These are phyloP conservation scores for Mormyrops attenuatus DNA, from an alignment of 2,797 vertebrate species.

Conservation along the genomic window DNA sequence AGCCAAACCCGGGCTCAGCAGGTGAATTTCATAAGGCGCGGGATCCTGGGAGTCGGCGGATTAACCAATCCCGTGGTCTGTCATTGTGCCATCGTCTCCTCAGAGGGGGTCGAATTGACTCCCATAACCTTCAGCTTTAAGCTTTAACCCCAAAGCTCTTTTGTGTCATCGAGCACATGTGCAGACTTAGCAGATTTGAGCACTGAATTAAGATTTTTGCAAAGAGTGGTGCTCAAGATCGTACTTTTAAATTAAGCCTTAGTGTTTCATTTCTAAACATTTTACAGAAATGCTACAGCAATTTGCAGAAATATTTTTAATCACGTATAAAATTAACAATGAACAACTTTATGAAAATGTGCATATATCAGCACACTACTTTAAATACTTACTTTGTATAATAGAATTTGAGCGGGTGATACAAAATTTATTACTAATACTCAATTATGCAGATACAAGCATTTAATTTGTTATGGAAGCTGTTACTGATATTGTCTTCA, in stretches of 20 bases:
- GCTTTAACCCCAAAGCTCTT: constrained; percentile 22
- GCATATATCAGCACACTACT: background rate
- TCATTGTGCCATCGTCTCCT: constrained; percentile 23
- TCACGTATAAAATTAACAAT: background rate
- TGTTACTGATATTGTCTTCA: background rate
- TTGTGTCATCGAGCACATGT: constrained; percentile 12
- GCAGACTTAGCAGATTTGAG: background rate
- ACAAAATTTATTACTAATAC: background rate
- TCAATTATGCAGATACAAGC: background rate
- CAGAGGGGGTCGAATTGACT: constrained; percentile 24
- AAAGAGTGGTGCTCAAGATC: background rate
- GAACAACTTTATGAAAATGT: background rate
- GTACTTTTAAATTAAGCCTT: background rate
- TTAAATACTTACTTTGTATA: background rate
- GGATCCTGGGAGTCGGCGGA: background rate
- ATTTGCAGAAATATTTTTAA: background rate
- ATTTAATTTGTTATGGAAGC: background rate
- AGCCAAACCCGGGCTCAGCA: constrained; percentile 18
- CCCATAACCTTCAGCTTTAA: constrained; percentile 26
- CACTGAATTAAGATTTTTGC: background rate
- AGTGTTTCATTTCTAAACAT: background rate
- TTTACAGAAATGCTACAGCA: background rate
- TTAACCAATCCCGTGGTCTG: constrained; percentile 19
- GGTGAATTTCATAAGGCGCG: constrained; percentile 7
- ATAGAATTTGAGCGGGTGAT: background rate